Conservation (phyloP, 2,797 vertebrate species). For the Clarias platycephalus region DNA sequence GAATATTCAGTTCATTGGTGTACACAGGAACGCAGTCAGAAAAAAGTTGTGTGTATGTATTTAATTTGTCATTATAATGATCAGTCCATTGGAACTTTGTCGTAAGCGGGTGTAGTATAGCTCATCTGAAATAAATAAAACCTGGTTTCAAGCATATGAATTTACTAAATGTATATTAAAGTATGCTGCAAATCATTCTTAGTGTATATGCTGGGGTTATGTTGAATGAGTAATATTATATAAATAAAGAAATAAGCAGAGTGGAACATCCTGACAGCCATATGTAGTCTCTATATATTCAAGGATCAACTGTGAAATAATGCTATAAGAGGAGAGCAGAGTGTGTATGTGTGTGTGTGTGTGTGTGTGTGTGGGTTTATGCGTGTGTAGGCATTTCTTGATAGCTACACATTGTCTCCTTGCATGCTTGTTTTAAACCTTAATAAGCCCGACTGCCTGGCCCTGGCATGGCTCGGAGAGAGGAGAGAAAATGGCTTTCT, state of each 20-base stretch:
- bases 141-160: neutral
- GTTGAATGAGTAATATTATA: neutral
- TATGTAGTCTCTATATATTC: slow-evolving; percentile 31
- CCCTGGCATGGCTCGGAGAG: slow-evolving; percentile 49
- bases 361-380: slow-evolving; percentile 27
- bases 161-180: neutral
- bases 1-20: slow-evolving; percentile 57
- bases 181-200: neutral
- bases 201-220: slow-evolving; percentile 1
- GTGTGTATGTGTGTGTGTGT: slow-evolving; percentile 21
- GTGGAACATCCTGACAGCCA: slow-evolving; percentile 25
- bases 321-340: slow-evolving; percentile 5
- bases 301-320: slow-evolving; percentile 38
- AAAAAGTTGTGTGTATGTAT: slow-evolving; percentile 11
- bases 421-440: slow-evolving; percentile 67
- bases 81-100: neutral
- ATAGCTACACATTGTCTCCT: slow-evolving; percentile 59
- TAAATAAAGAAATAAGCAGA: slow-evolving; percentile 10
- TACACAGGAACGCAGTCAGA: slow-evolving; percentile 3
- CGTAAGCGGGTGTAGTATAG: neutral
- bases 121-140: neutral
- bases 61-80: neutral
- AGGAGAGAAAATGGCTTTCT: slow-evolving; percentile 71
- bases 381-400: slow-evolving; percentile 52
- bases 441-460: slow-evolving; percentile 67